Evolutionary conservation across 1,140 invertebrate species (phyloP), one percentile per base, ranked within the genome.

Genomic region (Macrotrachela quadricornifera): DNA sequence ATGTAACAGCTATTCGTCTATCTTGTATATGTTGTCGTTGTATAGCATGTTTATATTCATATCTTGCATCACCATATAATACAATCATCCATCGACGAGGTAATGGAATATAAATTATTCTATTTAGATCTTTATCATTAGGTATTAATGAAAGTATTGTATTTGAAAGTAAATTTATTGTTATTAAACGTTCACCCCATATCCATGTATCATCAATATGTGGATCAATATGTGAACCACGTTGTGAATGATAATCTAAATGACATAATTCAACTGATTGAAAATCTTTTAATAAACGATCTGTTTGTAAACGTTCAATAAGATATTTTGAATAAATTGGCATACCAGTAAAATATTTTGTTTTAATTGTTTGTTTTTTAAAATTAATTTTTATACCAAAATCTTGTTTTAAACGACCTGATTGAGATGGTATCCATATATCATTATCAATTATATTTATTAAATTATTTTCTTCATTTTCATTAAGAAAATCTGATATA

Each of bases 201-300:
- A 97, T 78, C 92, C 92, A 97, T 64, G 83, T 87, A 63, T 97
- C 90, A 71, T 99, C 92, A 59, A 95, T 82, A 66, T 97, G 92
- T 1, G 88, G 83, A 71, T 96, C 91, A 61, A 97, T 97, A 1
- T 82, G 83, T 10, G 90, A 82, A 10, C 87, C 88, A 62, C 82
- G 78, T 59, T 73, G 68, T 9, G 81, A 78, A 54, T 80, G 76
- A 71, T 97, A 99, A 63, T 96, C 91, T 54, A 99, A 73, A 55
- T 86, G 85, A 67, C 92, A 97, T 61, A 96, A 82, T 69, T 97
- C 92, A 43, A 96, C 84, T 0, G 85, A 85, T 66, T 80, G 71
- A 71, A 87, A 95, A 64, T 78, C 71, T 55, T 73, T 63, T 30
- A 94, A 64, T 9, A 82, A 60, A 9, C 74, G 65, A 17, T 81